Evolutionary conservation across 2,888 invertebrate species (phyloP).

Genomic region (Microctonus hyperodae): DNA sequence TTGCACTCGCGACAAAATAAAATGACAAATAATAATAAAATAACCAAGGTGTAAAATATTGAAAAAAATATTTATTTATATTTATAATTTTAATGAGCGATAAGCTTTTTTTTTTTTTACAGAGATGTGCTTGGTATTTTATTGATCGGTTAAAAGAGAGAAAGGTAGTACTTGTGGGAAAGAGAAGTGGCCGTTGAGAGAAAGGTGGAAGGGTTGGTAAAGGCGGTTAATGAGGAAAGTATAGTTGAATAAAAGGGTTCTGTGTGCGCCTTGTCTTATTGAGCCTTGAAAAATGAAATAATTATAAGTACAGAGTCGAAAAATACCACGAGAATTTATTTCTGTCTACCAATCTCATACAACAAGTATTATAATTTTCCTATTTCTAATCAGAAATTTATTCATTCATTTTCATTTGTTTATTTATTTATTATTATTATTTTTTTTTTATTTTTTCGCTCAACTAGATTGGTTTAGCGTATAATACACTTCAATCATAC

Average conservation of each 20-base stretch:
- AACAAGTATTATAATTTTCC: neutral
- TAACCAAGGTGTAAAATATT: too few species aligned
- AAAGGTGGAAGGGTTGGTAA: constrained; percentile 15
- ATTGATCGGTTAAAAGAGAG: constrained; percentile 60
- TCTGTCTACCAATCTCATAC: neutral
- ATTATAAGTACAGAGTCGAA: neutral
- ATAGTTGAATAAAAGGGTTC: neutral
- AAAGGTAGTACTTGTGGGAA: constrained; percentile 30
- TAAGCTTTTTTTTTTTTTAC: constrained; percentile 48
- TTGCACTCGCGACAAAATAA: too few species aligned
- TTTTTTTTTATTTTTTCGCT: neutral
- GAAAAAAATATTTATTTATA: neutral
- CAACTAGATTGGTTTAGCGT: constrained; percentile 11
- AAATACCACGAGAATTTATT: neutral
- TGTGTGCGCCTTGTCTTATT: constrained; percentile 3
- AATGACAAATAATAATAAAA: constrained; percentile 7
- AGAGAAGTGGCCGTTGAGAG: constrained; percentile 6
- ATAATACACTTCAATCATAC: neutral
- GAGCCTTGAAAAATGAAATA: neutral
- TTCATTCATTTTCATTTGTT: too few species aligned
- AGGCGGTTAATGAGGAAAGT: constrained; percentile 21
- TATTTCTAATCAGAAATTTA: neutral
- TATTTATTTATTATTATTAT: too few species aligned
- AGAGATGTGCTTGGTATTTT: constrained; percentile 57
- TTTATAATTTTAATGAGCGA: constrained; percentile 46